Evolutionary conservation across 2,797 vertebrate species (phyloP).

Genomic region (Acrossocheilus wenchowensis): DNA sequence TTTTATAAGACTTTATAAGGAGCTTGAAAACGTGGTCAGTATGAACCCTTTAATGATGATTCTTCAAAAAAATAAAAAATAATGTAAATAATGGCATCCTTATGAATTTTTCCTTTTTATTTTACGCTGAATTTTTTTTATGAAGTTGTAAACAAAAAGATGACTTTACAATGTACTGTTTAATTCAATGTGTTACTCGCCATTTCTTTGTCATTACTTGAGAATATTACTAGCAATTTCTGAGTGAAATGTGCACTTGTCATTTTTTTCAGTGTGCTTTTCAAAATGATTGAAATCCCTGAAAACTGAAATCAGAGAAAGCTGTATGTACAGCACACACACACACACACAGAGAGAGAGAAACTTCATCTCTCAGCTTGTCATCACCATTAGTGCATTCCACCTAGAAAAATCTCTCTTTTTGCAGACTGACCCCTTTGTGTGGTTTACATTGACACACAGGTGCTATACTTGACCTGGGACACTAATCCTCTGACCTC

Average conservation of each 20-base stretch:
- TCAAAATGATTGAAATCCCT: not conserved
- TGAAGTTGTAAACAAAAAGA: too few relatives aligned
- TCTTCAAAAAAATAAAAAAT: too few relatives aligned
- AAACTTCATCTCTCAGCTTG: constrained; percentile 21
- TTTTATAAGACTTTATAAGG: not conserved
- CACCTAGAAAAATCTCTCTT: not conserved
- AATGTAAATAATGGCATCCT: not conserved
- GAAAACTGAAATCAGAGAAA: not conserved
- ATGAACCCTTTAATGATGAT: not conserved
- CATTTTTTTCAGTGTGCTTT: not conserved
- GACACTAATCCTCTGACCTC: constrained; percentile 58
- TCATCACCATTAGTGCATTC: constrained; percentile 42
- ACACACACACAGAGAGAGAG: not conserved
- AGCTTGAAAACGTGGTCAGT: not conserved
- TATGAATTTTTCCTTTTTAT: not conserved
- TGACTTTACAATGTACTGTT: too few relatives aligned
- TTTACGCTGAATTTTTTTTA: not conserved
- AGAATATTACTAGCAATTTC: too few relatives aligned
- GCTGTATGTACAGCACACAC: not conserved
- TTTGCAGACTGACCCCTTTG: constrained; percentile 42
- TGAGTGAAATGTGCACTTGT: not conserved
- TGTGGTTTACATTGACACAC: constrained; percentile 43
- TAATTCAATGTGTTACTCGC: not conserved
- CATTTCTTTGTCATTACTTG: not conserved
- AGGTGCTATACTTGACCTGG: constrained; percentile 57